Evolutionary conservation across 2,797 vertebrate species (phyloP).

Genomic region (Triplophysa yarkandensis): DNA sequence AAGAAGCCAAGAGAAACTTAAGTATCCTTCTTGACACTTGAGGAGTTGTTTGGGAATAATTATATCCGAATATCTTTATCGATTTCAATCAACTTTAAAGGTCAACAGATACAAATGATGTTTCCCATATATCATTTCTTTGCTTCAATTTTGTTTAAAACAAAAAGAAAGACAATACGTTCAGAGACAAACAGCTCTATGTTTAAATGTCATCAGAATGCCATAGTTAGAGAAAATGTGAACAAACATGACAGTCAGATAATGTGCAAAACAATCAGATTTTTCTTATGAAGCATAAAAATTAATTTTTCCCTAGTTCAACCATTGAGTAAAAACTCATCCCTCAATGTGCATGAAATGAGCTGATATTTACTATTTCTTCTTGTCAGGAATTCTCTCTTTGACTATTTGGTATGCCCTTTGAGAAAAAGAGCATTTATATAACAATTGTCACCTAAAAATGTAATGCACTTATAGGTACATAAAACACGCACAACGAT

Average conservation of each 20-base stretch:
- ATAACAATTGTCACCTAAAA: too few relatives aligned
- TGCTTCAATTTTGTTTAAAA: slow-evolving; percentile 12
- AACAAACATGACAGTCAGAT: slow-evolving; percentile 55
- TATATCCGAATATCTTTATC: neutral
- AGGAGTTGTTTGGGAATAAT: neutral
- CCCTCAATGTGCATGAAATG: slow-evolving; percentile 69
- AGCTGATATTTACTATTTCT: slow-evolving; percentile 65
- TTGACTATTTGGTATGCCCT: slow-evolving; percentile 56
- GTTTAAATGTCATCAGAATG: slow-evolving; percentile 28
- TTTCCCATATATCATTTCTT: neutral
- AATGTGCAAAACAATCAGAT: slow-evolving; percentile 59
- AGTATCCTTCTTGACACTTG: neutral
- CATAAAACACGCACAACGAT: neutral
- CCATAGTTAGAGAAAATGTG: slow-evolving; percentile 50
- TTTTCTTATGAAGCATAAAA: slow-evolving; percentile 52
- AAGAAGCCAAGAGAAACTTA: slow-evolving; percentile 20
- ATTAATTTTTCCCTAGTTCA: slow-evolving; percentile 61
- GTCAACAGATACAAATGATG: neutral
- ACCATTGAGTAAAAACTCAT: slow-evolving; percentile 64
- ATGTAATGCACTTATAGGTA: too few relatives aligned
- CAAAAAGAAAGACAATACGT: neutral
- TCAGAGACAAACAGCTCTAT: neutral
- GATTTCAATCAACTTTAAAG: neutral
- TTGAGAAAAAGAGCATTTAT: slow-evolving; percentile 42
- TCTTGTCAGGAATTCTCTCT: slow-evolving; percentile 52